Evolutionary conservation across 2,113 vertebrate genomes (phyloP).

Genomic region (Peromyscus leucopus): DNA sequence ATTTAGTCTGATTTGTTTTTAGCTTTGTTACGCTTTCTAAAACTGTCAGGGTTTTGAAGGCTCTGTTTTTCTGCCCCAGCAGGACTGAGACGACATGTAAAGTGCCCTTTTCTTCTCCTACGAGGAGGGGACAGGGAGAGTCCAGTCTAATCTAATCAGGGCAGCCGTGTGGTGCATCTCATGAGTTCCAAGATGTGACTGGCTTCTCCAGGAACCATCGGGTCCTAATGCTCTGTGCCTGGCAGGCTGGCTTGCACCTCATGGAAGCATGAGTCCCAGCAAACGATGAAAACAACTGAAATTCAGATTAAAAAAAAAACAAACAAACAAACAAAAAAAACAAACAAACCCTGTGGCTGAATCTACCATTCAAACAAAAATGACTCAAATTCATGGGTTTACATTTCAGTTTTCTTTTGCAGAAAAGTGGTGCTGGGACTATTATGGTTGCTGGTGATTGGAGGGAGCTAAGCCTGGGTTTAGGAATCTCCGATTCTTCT

Average conservation of each 20-base stretch:
- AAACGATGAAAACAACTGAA: slow-evolving; percentile 31
- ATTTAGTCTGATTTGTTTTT: slow-evolving; percentile 67
- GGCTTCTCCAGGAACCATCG: background rate
- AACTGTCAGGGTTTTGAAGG: slow-evolving; percentile 59
- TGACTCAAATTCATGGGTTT: slow-evolving; percentile 38
- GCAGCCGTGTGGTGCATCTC: background rate
- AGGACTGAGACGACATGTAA: background rate
- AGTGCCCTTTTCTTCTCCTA: background rate
- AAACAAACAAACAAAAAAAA: background rate
- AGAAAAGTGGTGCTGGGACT: background rate
- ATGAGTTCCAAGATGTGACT: background rate
- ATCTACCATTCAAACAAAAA: slow-evolving; percentile 20
- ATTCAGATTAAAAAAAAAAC: background rate
- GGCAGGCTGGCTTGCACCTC: background rate
- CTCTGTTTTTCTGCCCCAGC: background rate
- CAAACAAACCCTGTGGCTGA: background rate
- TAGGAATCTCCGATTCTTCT: background rate
- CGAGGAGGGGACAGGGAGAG: background rate
- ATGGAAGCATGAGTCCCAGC: background rate
- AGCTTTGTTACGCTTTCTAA: slow-evolving; percentile 65
- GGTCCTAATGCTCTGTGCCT: background rate
- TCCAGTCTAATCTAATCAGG: background rate
- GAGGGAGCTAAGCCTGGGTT: background rate
- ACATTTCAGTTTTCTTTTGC: slow-evolving; percentile 30
- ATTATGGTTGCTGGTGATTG: background rate